Base-by-base conservation (phyloP, 2,888 invertebrate species). In the Linyphia triangularis region DNA sequence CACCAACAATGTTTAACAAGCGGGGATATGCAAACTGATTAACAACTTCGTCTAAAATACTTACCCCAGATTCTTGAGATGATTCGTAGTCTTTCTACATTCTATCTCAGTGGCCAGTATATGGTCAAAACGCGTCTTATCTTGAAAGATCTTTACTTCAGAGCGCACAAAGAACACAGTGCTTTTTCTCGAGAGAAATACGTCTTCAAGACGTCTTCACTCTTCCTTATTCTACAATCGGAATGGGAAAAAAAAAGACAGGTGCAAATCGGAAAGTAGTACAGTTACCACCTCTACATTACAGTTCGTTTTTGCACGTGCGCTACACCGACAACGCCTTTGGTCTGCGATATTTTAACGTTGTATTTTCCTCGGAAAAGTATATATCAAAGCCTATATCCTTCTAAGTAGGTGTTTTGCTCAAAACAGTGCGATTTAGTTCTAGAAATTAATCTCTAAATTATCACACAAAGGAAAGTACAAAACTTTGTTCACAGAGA, bases 11-110 rank as follows among this genome's bases (percentile, higher is more conserved):
- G 40, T 4, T 13, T 67, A 61, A 70, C 78, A 61, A 78, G 69
- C 67, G 7, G 61, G 9, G 28, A 28, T 24, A 43, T 16, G 33
- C 33, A 51, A 13, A 51, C 13, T 51, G 16, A 43, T 43, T n/a
- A 43, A 19, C 2, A 33, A 22, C 19, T 33, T 75, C 24, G 24
- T 33, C 61, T 33, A 16, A n/a, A 28, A 72, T 88, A 88, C 86
- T 88, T 57, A 88, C 86, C 86, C 86, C 86, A 75, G 67, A 57
- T 16, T 73, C 59, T 81, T 43, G 33, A 40, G 30, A 51, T n/a
- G 37, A 28, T 9, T 24, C n/a, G 40, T 30, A 75, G 3, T 75
- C 37, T 26, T 43, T 88, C 86, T 88, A 88, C 86, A 88, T 88
- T 30, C 81, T 81, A 57, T 65, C 26, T 19, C 28, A 33, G 26